Evolutionary conservation across 2,888 invertebrate genomes (phyloP), one percentile per base, ranked within the genome.

Genomic region (Pandemis corylana): DNA sequence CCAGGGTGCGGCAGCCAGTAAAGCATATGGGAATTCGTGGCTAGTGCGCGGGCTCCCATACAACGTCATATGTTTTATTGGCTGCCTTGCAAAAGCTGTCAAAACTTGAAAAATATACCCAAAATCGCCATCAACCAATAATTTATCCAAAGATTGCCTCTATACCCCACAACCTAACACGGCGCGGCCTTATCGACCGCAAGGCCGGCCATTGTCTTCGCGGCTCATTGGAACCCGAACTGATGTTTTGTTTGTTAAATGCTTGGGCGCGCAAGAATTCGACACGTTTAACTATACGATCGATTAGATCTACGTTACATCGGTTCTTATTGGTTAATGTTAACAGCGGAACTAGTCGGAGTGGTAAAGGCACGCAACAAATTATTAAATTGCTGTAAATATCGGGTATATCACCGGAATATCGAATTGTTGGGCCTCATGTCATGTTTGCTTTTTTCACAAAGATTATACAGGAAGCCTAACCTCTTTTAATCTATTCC

Each of bases 201-300:
- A 67, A 53, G 53, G 51, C 66, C 66, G 51, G 66, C 53, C 53
- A 67, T 67, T 67, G 67, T 67, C 41, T 67, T 67, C 67, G 53
- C 67, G 67, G 53, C 53, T 67, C 67, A 67, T 67, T 65, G 65
- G 28, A n/a, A n/a, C 3, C 53, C 12, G 28, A 59, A 59, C 59
- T 28, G 53, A 41, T 53, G 67, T 67, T 64, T 64, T 51, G 51
- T 67, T 67, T 53, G 41, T 67, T 67, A 67, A 67, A 67, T 53
- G 67, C 67, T 67, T 67, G 44, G 10, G 53, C 53, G 28, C 51
- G 36, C 51, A 66, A 51, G 53, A 51, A 67, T 67, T 67, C 67
- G 67, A 53, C 41, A 41, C 67, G 67, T 53, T 63, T 12, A 20
- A 20, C 20, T 56, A 7, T 20, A 20, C 20, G 15, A 15, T 56